Evolutionary conservation across 2,113 vertebrate genomes (phyloP), one percentile per base, ranked within the genome.

Genomic region (Rhinolophus ferrumequinum): DNA sequence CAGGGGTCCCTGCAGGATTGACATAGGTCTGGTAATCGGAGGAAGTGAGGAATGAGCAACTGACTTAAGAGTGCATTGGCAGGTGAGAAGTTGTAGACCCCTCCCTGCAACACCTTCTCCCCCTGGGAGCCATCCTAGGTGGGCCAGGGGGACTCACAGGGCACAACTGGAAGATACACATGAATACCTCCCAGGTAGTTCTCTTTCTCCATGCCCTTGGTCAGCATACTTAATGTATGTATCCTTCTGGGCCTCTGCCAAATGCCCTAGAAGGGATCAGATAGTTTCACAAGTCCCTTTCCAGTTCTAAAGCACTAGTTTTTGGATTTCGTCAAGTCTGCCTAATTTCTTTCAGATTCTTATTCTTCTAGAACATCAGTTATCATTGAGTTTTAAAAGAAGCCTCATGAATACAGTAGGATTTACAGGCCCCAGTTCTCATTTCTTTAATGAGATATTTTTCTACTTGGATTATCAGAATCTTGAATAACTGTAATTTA

Each of bases 271-370:
- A 85, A 67, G 8, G 13, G 10, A 47, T 13, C 7, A 76, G 87
- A 54, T 26, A 47, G 6, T 77, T 24, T 62, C 3, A 7, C 80
- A 84, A 15, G 11, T n/a, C 22, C 18, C 14, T 62, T 86, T 92
- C 52, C 26, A 66, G 5, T 70, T 82, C n/a, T 52, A 50, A 96
- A 52, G 33, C 75, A 33, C 52, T 64, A 28, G 41, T 13, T 82
- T 92, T 58, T 8, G 28, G 21, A 67, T 94, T 87, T 54, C 70
- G 22, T 80, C n/a, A 69, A 35, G 22, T 56, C 28, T 67, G 4
- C 18, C 13, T 60, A 60, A 79, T 90, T 88, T 90, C 30, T 94
- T 73, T 90, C 18, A 88, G 75, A 94, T 62, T 83, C 14, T 62
- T 75, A 58, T 88, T 83, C 62, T 88, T 52, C 72, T 6, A 88